Conservation (phyloP, 2,888 invertebrate species). For the Drosophila sordidula region DNA sequence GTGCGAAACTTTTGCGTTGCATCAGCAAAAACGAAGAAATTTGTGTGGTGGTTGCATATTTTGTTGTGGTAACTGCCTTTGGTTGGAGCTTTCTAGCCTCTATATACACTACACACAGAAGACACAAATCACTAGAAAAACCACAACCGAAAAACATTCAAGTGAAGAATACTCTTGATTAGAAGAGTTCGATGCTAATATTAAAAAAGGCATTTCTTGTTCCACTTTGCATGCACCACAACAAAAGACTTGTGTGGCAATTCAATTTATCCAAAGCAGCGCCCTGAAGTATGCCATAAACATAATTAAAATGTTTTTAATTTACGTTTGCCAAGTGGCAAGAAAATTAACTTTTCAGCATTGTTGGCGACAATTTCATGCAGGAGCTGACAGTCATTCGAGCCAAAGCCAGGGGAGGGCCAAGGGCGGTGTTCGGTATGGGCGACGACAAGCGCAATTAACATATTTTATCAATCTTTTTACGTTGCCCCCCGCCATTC, state of each 20-base stretch:
- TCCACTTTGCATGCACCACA: slow-evolving; percentile 2
- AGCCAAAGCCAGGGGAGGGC: neutral
- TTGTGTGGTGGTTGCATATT: neutral
- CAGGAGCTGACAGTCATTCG: slow-evolving; percentile 35
- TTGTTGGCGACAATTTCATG: slow-evolving; percentile 69
- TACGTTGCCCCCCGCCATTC: slow-evolving; percentile 6
- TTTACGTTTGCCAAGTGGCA: slow-evolving; percentile 57
- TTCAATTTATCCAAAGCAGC: slow-evolving; percentile 32
- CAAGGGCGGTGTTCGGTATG: slow-evolving; percentile 13
- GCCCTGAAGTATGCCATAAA: slow-evolving; percentile 58
- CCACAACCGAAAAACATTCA: neutral
- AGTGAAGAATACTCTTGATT: neutral
- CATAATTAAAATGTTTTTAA: slow-evolving; percentile 75
- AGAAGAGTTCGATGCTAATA: slow-evolving; percentile 1
- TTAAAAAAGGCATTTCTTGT: neutral
- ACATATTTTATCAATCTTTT: slow-evolving; percentile 79
- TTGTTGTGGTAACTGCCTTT: neutral
- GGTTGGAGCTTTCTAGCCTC: neutral
- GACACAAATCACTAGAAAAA: neutral
- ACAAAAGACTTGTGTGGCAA: slow-evolving; percentile 11
- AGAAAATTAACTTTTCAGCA: slow-evolving; percentile 78
- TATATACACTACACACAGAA: neutral
- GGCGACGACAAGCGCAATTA: slow-evolving; percentile 69
- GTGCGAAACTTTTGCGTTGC: slow-evolving; percentile 28
- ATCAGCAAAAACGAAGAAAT: slow-evolving; percentile 9